Evolutionary conservation across 2,113 vertebrate species (phyloP), one percentile per base, ranked within the genome.

Genomic region (Sinocyclocheilus grahami): DNA sequence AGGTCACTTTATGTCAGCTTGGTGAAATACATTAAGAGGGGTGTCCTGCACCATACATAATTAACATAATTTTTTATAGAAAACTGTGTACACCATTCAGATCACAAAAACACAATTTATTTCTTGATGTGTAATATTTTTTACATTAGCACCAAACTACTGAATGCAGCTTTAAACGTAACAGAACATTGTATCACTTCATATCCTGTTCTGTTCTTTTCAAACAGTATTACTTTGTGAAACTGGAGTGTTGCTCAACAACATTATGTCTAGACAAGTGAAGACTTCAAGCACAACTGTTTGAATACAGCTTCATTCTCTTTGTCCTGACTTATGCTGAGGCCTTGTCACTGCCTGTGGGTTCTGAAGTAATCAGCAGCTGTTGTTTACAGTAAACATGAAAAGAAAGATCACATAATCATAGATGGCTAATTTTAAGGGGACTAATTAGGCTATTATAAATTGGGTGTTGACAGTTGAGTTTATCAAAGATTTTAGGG

Each of bases 341-440:
- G 72, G 39, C 22, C 22, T 51, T 11, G 6, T n/a, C 39, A 76
- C 11, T 51, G 76, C 27, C 76, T 55, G 5, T 33, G 75, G 24
- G 75, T 55, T 20, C 24, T 14, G 24, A 42, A 55, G 48, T 33
- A 78, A 78, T 78, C 27, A 33, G 76, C 76, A 78, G 51, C 76
- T 78, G 14, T 30, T 78, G 76, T 78, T 78, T 78, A 78, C 51
- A 33, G 76, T 78, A 30, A 55, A 78, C 51, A 78, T 78, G 51
- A 78, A 78, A 78, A 78, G 76, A 78, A 55, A 33, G 51, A 78
- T 78, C 16, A 11, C 51, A 55, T 53, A 55, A 76, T 76, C 74
- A 51, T 6, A 51, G 74, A 30, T 27, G 76, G 8, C 76, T 30
- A 55, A 20, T 55, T 78, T 30, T 78, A 30, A 78, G 51, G 51